Evolutionary conservation across 2,113 vertebrate species (phyloP).

Genomic region (Procavia capensis): DNA sequence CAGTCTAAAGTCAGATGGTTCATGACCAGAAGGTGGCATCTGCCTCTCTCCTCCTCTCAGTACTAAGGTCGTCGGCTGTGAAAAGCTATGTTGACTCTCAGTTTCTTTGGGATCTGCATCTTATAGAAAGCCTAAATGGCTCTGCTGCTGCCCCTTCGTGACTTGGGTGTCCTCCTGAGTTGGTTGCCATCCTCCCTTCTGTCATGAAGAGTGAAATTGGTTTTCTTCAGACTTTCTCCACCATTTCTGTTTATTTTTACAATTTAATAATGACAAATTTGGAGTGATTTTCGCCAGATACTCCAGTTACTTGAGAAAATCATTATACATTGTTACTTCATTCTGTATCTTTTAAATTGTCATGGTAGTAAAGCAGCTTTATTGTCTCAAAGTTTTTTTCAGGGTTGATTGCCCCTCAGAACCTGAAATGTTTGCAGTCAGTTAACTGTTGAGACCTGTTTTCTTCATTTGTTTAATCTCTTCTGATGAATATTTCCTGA

Average conservation of each 20-base stretch:
- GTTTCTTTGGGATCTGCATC: neutral
- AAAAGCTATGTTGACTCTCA: neutral
- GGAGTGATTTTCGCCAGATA: constrained; percentile 13
- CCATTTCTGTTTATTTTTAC: neutral
- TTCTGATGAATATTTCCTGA: neutral
- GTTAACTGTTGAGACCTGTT: neutral
- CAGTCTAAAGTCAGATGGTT: neutral
- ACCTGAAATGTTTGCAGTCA: neutral
- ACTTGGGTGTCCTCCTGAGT: neutral
- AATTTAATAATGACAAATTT: neutral
- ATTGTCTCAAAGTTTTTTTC: neutral
- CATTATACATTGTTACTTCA: neutral
- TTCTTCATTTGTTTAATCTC: neutral
- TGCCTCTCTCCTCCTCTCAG: neutral
- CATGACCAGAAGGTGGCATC: neutral
- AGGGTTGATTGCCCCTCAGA: neutral
- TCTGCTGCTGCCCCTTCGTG: neutral
- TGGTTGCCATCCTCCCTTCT: neutral
- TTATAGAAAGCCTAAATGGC: neutral
- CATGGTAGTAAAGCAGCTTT: neutral
- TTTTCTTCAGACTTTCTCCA: neutral
- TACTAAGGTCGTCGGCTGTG: neutral
- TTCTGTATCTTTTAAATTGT: neutral
- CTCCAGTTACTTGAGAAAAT: constrained; percentile 18
- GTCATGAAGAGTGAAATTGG: neutral